Evolutionary conservation across 2,888 invertebrate species (phyloP), one percentile per base, ranked within the genome.

Genomic region (Altica lythri): DNA sequence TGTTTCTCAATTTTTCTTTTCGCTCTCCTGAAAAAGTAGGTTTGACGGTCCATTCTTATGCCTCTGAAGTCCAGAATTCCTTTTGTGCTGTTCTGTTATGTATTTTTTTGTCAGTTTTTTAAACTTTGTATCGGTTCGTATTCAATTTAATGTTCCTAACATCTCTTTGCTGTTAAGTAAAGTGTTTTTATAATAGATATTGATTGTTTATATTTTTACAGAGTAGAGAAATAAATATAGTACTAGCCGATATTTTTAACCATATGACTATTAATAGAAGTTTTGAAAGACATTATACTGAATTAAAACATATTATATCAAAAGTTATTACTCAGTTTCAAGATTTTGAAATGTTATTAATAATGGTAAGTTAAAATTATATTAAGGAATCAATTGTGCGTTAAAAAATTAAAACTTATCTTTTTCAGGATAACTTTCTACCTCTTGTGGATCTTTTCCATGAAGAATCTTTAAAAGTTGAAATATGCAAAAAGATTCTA

Each of bases 361-460:
- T 89, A 25, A 87, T 94, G 87, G 92, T 91, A 77, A 71, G 67
- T 56, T 18, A 19, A 13, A n/a, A 30, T 22, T 10, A 17, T n/a
- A 16, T 13, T 22, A 48, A n/a, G 5, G 6, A 10, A 32, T 22
- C 4, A 4, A 4, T 22, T 22, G 6, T 22, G 6, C 34, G 13
- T 34, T 13, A 2, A 10, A 2, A 2, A 34, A 4, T 4, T 10
- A 8, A 2, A 34, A 34, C 4, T 35, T 38, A 2, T 1, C 10
- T 13, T 12, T 38, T 37, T 12, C 73, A 92, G 90, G 92, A 94
- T 56, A 90, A 94, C 67, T 95, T 97, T 73, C 81, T 96, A 72
- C 92, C 94, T 1, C 81, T 95, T 49, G 79, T 97, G 48, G 95
- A 96, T 76, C 79, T 96, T 69, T 92, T 95, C 64, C 92, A 94